Evolutionary conservation across 2,113 vertebrate species (phyloP).

Genomic region (Anguilla japonica): DNA sequence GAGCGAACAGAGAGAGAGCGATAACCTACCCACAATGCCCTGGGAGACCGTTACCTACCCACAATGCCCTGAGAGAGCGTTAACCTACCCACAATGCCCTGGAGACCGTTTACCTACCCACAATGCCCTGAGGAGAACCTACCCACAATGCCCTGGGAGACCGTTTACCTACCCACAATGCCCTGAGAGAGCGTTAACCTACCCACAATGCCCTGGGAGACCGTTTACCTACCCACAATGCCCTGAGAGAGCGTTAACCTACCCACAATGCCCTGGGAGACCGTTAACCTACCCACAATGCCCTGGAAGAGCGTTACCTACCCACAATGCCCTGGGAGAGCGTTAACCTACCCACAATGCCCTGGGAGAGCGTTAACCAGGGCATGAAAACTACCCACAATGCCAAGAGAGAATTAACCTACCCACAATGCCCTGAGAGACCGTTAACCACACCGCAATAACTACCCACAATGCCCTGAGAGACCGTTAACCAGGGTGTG

Average conservation of each 20-base stretch:
- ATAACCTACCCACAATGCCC: not conserved
- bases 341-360: not conserved
- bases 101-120: not conserved
- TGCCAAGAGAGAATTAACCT: not conserved
- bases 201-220: too few species aligned
- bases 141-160: too few species aligned
- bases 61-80: not conserved
- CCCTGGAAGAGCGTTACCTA: not conserved
- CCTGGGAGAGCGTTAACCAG: not conserved
- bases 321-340: too few species aligned
- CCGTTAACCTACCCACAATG: not conserved
- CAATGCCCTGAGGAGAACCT: not conserved
- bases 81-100: not conserved
- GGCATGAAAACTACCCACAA: not conserved
- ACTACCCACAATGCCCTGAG: too few species aligned
- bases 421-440: too few species aligned
- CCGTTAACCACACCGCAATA: not conserved
- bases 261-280: too few species aligned
- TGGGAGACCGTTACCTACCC: not conserved
- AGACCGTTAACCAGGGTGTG: not conserved
- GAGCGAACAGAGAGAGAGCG: slow-evolving; percentile 35
- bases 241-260: not conserved
- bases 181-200: not conserved
- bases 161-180: not conserved
- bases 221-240: not conserved